phyloP scores from a whole-genome alignment of 2,797 vertebrate species.

The Falco columbarius region DNA sequence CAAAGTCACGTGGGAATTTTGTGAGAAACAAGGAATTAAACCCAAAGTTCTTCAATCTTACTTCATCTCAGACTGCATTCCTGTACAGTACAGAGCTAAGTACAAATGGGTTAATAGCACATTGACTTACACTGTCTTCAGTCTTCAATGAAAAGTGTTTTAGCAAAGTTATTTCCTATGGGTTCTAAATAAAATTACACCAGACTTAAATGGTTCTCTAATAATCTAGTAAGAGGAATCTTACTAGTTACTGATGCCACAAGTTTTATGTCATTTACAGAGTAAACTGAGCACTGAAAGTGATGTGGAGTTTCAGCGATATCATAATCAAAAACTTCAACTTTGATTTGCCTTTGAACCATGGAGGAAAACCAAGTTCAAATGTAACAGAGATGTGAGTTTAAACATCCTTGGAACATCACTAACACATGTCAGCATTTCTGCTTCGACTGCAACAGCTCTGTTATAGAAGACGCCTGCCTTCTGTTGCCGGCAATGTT shows the following conservation, averaged over 20 bases:
- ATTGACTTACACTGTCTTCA: not conserved
- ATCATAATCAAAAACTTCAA: not conserved
- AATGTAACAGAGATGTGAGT: not conserved
- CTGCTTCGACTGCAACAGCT: not conserved
- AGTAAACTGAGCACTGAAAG: not conserved
- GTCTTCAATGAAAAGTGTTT: not conserved
- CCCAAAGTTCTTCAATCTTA: slow-evolving; percentile 16
- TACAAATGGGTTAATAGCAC: not conserved
- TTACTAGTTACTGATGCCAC: not conserved
- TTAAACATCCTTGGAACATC: slow-evolving; percentile 35
- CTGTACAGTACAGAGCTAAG: not conserved
- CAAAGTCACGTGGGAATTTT: slow-evolving; percentile 4
- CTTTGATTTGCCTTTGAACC: slow-evolving; percentile 27
- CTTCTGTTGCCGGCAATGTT: not conserved
- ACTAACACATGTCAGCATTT: slow-evolving; percentile 6
- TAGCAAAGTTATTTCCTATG: not conserved
- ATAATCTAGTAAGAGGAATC: not conserved
- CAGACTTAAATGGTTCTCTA: not conserved
- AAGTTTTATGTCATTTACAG: not conserved
- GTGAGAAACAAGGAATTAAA: slow-evolving; percentile 28
- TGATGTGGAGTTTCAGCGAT: not conserved
- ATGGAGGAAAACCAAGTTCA: slow-evolving; percentile 29
- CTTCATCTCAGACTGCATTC: not conserved
- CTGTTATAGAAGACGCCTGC: not conserved
- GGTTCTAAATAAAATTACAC: not conserved